Conservation (phyloP, 2,797 vertebrate genomes). For the Sebastes minor region DNA sequence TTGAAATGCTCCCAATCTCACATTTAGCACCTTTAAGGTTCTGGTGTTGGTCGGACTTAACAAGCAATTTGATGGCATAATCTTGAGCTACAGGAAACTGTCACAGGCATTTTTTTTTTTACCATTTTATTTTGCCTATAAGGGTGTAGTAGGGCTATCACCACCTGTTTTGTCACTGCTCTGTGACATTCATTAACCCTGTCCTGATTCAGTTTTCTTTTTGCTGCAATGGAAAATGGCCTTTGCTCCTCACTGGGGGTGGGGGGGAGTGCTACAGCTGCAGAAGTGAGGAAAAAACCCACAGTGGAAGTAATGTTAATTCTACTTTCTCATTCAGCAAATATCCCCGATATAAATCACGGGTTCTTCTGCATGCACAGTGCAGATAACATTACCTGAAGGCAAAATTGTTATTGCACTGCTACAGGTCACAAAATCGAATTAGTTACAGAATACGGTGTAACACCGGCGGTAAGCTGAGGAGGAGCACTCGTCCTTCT, state of each 20-base stretch:
- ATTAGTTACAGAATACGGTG: not conserved
- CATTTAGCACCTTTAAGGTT: not conserved
- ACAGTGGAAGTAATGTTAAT: not conserved
- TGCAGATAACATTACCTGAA: not conserved
- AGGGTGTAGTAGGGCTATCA: not conserved
- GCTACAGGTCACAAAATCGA: not conserved
- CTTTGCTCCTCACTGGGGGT: not conserved
- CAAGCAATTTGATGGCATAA: not conserved
- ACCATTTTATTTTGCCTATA: not conserved
- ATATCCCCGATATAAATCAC: not conserved
- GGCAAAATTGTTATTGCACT: not conserved
- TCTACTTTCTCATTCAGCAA: not conserved
- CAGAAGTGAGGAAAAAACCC: not conserved
- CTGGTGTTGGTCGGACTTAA: not conserved
- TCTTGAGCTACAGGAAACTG: not conserved
- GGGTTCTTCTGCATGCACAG: not conserved
- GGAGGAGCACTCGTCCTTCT: not conserved
- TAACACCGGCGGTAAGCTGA: not conserved
- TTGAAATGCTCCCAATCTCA: not conserved
- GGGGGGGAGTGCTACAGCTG: not conserved
- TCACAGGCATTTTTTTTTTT: not conserved
- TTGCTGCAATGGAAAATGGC: not conserved
- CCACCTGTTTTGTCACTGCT: slow-evolving; percentile 17
- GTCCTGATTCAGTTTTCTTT: slow-evolving; percentile 8
- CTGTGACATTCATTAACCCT: slow-evolving; percentile 24